Evolutionary conservation across 1,140 invertebrate species (phyloP).

Genomic region (Coelopa frigida): DNA sequence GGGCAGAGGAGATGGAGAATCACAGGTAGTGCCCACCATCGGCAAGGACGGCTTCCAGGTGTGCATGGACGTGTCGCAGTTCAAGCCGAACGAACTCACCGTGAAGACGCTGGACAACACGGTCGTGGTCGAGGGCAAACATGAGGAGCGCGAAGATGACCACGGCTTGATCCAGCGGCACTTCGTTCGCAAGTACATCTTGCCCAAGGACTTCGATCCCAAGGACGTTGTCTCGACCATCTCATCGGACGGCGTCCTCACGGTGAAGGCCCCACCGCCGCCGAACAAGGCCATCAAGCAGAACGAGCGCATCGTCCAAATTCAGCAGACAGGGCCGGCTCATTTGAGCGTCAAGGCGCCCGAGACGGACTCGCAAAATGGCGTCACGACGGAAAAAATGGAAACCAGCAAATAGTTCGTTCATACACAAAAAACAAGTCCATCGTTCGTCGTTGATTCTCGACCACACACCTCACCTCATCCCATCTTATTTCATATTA

Average conservation of each 20-base stretch:
- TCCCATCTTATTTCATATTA: no score
- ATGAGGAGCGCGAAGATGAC: slow-evolving; percentile 67
- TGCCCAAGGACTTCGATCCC: slow-evolving; percentile 61
- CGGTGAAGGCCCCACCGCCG: slow-evolving; percentile 55
- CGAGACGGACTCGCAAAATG: no score
- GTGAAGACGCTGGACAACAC: slow-evolving; percentile 70
- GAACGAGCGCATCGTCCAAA: slow-evolving; percentile 45
- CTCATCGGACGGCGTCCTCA: slow-evolving; percentile 67
- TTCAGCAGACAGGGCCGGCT: slow-evolving; percentile 45
- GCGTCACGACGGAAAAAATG: no score
- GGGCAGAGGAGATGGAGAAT: no score
- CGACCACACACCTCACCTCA: no score
- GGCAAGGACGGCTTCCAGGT: slow-evolving; percentile 60
- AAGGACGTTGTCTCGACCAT: slow-evolving; percentile 59
- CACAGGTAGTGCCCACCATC: no score
- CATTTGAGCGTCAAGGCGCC: slow-evolving; percentile 39
- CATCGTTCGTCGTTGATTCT: no score
- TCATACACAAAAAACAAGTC: no score
- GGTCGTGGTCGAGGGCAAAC: slow-evolving; percentile 63
- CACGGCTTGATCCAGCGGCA: slow-evolving; percentile 67
- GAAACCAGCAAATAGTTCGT: no score
- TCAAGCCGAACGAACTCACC: slow-evolving; percentile 71
- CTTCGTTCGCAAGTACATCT: slow-evolving; percentile 62
- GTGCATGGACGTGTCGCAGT: slow-evolving; percentile 76
- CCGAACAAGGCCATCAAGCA: slow-evolving; percentile 38